Conservation (phyloP, 1,140 invertebrate genomes). For the Caenorhabditis tropicalis region DNA sequence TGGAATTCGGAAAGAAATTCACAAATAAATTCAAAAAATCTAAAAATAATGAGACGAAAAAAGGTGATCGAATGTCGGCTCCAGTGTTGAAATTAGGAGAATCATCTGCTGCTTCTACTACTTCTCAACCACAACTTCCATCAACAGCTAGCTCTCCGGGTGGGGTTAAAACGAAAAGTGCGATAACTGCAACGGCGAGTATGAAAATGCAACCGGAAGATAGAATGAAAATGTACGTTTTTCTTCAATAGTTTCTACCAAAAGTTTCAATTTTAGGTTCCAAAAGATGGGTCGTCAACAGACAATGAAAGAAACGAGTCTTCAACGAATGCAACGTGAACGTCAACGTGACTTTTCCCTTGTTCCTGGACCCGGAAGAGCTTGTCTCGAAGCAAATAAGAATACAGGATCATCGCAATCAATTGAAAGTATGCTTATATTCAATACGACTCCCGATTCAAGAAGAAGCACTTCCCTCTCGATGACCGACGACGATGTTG, state of each 20-base stretch:
- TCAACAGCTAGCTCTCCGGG: not conserved
- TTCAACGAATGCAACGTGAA: slow-evolving; percentile 17
- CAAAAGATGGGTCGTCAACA: slow-evolving; percentile 26
- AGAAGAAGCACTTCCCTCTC: not conserved
- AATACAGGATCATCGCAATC: not conserved
- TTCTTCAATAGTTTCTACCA: too few relatives aligned
- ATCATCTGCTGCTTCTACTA: not conserved
- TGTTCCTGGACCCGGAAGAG: not conserved
- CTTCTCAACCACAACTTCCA: not conserved
- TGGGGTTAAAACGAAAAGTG: not conserved
- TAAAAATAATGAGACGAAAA: not conserved
- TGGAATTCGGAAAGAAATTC: slow-evolving; percentile 1
- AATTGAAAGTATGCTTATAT: not conserved
- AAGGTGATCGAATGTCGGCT: not conserved
- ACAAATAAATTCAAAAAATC: not conserved
- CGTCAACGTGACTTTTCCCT: slow-evolving; percentile 16
- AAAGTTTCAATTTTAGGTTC: not conserved
- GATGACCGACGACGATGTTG: not conserved
- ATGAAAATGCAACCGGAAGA: slow-evolving; percentile 17
- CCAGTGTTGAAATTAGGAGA: not conserved
- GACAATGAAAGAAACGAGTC: not conserved
- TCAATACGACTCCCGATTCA: not conserved
- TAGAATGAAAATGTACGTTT: slow-evolving; percentile 24
- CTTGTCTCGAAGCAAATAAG: not conserved
- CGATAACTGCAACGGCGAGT: not conserved